These are phyloP conservation scores for Chloromyia formosa DNA, from an alignment of 2,888 invertebrate species.

Conservation along the genomic window DNA sequence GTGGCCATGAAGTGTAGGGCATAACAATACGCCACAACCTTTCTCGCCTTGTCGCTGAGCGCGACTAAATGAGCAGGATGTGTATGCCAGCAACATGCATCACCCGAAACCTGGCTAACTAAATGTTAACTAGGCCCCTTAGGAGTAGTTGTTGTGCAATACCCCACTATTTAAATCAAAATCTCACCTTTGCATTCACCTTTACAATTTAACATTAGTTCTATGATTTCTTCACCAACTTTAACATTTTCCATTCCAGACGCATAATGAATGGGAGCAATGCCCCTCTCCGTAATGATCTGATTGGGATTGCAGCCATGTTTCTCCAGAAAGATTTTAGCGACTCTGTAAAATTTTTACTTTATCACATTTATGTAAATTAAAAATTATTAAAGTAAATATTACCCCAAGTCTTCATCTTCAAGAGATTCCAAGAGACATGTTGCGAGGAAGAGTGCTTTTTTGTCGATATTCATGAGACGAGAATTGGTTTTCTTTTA, in stretches of 20 bases:
- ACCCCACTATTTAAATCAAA: too few species aligned
- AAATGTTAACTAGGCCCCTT: too few species aligned
- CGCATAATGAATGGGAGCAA: conserved; percentile 79
- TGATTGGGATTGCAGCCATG: conserved; percentile 72
- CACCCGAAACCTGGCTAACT: too few species aligned
- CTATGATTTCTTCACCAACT: conserved; percentile 71
- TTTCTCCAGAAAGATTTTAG: conserved; percentile 56
- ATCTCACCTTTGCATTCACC: too few species aligned
- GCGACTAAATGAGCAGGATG: too few species aligned
- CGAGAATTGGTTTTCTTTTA: not conserved
- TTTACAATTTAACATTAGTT: conserved; percentile 73
- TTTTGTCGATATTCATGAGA: conserved; percentile 55
- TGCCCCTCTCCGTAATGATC: conserved; percentile 74
- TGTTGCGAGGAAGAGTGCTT: conserved; percentile 59
- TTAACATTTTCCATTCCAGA: conserved; percentile 75
- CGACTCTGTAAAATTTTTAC: not conserved
- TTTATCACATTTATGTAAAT: not conserved
- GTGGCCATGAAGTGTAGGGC: too few species aligned
- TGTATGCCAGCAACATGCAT: too few species aligned
- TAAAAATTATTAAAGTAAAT: not conserved
- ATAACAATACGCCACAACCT: too few species aligned
- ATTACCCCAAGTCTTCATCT: conserved; percentile 59
- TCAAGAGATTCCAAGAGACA: conserved; percentile 62
- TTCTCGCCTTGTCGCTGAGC: too few species aligned
- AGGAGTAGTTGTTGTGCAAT: too few species aligned